phyloP scores from a whole-genome alignment of 2,888 invertebrate genomes.

The Amorpha juglandis region DNA sequence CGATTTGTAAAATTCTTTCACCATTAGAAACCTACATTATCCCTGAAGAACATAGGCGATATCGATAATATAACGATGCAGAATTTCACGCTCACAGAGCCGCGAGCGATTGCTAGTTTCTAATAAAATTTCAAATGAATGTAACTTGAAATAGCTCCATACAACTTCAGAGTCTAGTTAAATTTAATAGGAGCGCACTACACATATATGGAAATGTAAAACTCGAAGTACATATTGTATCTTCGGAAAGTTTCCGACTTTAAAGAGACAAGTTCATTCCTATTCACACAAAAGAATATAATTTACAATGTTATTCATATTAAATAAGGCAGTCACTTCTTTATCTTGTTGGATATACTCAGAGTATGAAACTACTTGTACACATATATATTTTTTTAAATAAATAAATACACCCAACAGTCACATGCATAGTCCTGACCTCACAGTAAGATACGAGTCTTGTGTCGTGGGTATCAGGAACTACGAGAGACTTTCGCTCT shows the following conservation, averaged over 20 bases:
- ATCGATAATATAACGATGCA: no score
- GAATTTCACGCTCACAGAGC: no score
- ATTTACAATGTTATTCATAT: conserved; percentile 10
- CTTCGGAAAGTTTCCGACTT: neutral
- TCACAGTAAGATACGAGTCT: no score
- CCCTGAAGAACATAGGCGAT: no score
- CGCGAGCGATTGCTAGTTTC: neutral
- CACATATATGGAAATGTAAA: neutral
- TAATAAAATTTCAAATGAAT: neutral
- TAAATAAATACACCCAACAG: no score
- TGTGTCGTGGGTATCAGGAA: no score
- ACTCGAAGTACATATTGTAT: neutral
- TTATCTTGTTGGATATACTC: neutral
- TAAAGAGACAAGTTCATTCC: neutral
- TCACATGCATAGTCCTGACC: no score
- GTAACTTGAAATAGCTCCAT: neutral
- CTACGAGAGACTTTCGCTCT: no score
- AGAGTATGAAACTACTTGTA: neutral
- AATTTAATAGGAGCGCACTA: neutral
- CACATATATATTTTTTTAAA: no score
- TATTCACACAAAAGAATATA: conserved; percentile 3
- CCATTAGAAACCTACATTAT: no score
- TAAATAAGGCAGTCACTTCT: neutral
- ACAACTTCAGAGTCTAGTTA: neutral
- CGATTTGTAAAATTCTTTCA: no score